Conservation (phyloP, 2,888 invertebrate genomes). For the Eulithis testata region DNA sequence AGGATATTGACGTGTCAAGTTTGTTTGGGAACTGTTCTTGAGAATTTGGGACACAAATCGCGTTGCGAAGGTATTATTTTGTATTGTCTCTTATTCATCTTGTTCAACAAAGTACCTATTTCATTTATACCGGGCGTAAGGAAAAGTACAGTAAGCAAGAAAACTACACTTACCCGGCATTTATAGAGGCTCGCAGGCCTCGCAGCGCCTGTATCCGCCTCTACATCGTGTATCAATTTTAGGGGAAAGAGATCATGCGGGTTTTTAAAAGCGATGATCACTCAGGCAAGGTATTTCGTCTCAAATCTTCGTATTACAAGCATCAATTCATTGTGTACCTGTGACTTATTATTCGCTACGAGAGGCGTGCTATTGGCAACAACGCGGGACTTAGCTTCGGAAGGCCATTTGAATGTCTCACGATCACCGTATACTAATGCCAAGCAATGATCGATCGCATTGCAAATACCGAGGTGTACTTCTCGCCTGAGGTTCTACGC, state of each 20-base stretch:
- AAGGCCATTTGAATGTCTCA: constrained; percentile 61
- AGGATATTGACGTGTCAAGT: constrained; percentile 23
- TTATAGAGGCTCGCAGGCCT: no score
- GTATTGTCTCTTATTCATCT: no score
- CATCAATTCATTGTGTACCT: constrained; percentile 4
- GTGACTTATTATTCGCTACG: constrained; percentile 15
- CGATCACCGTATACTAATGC: constrained; percentile 58
- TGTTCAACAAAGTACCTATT: no score
- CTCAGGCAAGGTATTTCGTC: background rate
- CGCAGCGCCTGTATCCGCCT: no score
- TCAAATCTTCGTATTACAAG: background rate
- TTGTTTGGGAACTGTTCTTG: constrained; percentile 22
- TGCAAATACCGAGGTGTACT: constrained; percentile 18
- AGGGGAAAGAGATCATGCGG: no score
- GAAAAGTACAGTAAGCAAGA: no score
- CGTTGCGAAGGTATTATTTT: constrained; percentile 11
- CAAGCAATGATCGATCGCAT: constrained; percentile 50
- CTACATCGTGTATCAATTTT: no score
- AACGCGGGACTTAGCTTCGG: constrained; percentile 37
- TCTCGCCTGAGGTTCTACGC: no score
- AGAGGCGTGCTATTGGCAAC: constrained; percentile 29
- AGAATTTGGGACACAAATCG: constrained; percentile 17
- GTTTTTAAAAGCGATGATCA: no score
- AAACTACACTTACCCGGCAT: no score
- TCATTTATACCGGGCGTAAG: no score